Evolutionary conservation across 2,797 vertebrate species (phyloP), one percentile per base, ranked within the genome.

Genomic region (Girardinus metallicus): DNA sequence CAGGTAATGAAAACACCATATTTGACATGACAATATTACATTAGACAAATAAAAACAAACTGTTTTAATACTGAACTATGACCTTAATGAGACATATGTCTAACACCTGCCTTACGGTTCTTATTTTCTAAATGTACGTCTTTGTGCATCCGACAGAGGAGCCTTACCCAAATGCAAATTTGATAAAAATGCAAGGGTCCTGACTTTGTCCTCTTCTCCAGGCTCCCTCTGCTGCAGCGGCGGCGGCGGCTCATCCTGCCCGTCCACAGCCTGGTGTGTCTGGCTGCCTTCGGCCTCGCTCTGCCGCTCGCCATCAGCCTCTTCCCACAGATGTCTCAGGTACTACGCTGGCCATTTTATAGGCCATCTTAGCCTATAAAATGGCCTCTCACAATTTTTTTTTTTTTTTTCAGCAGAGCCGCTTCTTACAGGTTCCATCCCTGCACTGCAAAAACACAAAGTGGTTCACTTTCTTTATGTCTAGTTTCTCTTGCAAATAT

Each of bases 241-340:
- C 95, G 89, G 0, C 95, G 93, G 72, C 90, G 96, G 79, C 94
- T 99, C 74, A 44, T 96, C 23, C 96, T 99, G 34, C 97, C 97
- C 0, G 91, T 97, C 82, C 98, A 99, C 93, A 97, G 96, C 86
- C 93, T 98, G 39, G 97, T 98, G 93, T 97, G 96, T 95, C 97
- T 98, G 79, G 96, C 96, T 36, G 96, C 98, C 83, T 99, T 98
- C 0, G 93, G 97, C 80, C 95, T 99, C 88, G 97, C 98, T 73
- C 96, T 99, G 87, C 98, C 97, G 0, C 92, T 98, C 85, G 98
- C 97, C 95, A 99, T 98, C 97, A 98, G 97, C 86, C 96, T 99
- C 91, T 99, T 99, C 88, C 97, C 97, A 0, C 98, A 99, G 95
- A 97, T 97, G 95, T 98, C 97, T 0, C 96, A 98, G 97, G 97